These are phyloP conservation scores for Zophobas morio DNA, from an alignment of 1,140 invertebrate genomes.

Conservation along the genomic window DNA sequence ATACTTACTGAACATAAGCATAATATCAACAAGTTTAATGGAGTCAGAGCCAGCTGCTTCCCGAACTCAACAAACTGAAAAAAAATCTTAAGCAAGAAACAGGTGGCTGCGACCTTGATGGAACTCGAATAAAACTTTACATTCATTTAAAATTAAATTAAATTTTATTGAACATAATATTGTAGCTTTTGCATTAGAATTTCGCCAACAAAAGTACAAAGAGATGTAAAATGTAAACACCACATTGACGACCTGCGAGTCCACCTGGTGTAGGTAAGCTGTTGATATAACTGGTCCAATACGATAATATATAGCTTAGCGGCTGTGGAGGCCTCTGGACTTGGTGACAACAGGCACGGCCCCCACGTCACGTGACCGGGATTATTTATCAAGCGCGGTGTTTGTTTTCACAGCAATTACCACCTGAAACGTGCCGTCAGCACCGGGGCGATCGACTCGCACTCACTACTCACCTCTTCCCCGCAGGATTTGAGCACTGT, in stretches of 20 bases:
- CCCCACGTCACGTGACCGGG: conserved; percentile 61
- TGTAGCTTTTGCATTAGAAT: conserved; percentile 52
- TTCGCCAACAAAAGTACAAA: conserved; percentile 61
- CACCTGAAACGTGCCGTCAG: conserved; percentile 66
- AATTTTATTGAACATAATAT: conserved; percentile 60
- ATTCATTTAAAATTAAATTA: conserved; percentile 63
- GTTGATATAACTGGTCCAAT: conserved; percentile 63
- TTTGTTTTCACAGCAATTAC: conserved; percentile 95
- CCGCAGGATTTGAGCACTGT: conserved; percentile 93
- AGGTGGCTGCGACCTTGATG: conserved; percentile 19
- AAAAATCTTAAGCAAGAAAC: conserved; percentile 21
- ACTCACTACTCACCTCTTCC: conserved; percentile 78
- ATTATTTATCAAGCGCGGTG: conserved; percentile 93
- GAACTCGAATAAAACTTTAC: conserved; percentile 60
- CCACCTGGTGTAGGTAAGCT: conserved; percentile 60
- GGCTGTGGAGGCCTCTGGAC: conserved; percentile 70
- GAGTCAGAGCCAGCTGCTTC: conserved; percentile 48
- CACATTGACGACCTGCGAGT: conserved; percentile 56
- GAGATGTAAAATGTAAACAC: conserved; percentile 59
- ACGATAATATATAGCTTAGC: conserved; percentile 60
- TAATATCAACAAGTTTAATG: conserved; percentile 59
- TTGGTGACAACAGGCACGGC: conserved; percentile 42
- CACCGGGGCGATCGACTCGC: background rate
- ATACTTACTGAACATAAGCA: conserved; percentile 55
- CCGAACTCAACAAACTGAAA: conserved; percentile 3